phyloP scores from a whole-genome alignment of 2,113 vertebrate species.

The Lethenteron reissneri region DNA sequence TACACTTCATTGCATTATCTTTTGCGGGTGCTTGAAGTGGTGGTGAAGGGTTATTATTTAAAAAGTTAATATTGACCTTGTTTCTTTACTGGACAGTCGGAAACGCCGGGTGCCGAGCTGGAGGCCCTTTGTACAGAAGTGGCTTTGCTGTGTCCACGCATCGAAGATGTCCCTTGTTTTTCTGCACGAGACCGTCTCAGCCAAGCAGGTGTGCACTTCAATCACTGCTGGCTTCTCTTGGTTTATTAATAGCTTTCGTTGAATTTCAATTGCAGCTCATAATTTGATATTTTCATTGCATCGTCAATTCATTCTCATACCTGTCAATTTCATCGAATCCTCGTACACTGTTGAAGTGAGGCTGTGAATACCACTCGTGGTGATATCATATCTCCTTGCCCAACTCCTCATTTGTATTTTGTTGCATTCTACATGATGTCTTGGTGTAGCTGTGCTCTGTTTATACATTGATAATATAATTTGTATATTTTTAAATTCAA shows the following conservation, averaged over 20 bases:
- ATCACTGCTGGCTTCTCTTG: background rate
- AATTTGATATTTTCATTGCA: background rate
- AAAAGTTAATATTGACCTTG: background rate
- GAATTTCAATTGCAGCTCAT: background rate
- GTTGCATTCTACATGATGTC: background rate
- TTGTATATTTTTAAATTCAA: too few species aligned
- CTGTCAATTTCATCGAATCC: background rate
- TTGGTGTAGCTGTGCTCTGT: background rate
- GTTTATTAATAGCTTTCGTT: background rate
- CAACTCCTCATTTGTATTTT: background rate
- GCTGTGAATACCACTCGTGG: background rate
- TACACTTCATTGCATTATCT: too few species aligned
- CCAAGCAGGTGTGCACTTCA: constrained; percentile 45
- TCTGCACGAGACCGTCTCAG: constrained; percentile 56
- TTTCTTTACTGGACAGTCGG: constrained; percentile 25
- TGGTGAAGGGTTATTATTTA: background rate
- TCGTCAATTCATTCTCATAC: background rate
- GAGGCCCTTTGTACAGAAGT: constrained; percentile 54
- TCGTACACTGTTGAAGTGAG: background rate
- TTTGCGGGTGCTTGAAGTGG: background rate
- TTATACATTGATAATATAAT: background rate
- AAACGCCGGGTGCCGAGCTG: constrained; percentile 44
- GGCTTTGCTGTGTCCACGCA: constrained; percentile 53
- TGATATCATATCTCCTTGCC: background rate
- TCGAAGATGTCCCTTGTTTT: constrained; percentile 55